A percentile compares a stretch with the other conserved stretches of the same genome.
phyloP scores from a whole-genome alignment of 2,797 vertebrate species.

The Malurus splendens region DNA sequence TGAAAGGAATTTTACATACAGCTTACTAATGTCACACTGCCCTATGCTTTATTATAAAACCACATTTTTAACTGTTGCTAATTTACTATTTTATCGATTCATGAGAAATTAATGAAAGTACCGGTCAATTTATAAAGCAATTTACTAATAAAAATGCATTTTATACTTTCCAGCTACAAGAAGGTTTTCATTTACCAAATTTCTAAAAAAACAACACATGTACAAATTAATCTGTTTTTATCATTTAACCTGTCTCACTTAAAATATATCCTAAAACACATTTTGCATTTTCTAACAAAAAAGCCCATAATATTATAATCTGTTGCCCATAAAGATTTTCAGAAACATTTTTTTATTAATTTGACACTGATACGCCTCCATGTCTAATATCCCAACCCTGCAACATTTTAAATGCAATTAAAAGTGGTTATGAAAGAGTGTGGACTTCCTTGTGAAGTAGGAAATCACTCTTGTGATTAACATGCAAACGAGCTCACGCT shows the following conservation, averaged over 20 bases:
- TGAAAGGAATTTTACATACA: neutral
- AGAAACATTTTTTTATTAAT: conserved; percentile 87
- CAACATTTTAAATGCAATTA: conserved; percentile 99
- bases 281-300: conserved; percentile 68
- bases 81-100: neutral
- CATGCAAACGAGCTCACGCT: conserved; percentile 99
- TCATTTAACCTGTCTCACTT: conserved; percentile 16
- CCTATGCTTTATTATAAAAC: neutral
- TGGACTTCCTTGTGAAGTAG: conserved; percentile 95
- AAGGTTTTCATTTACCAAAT: conserved; percentile 22
- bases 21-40: neutral
- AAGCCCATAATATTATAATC: conserved; percentile 68
- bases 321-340: conserved; percentile 73
- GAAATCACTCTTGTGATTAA: conserved; percentile 98
- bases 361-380: conserved; percentile 98
- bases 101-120: neutral
- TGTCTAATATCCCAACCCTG: conserved; percentile 98
- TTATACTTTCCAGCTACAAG: neutral
- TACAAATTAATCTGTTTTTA: conserved; percentile 35
- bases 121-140: neutral
- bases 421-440: conserved; percentile 95
- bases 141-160: conserved; percentile 22
- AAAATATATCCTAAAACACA: conserved; percentile 49
- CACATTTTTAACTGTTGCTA: neutral
- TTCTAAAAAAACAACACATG: conserved; percentile 25